Evolutionary conservation across 2,113 vertebrate species (phyloP), one percentile per base, ranked within the genome.

Genomic region (Procapra przewalskii): DNA sequence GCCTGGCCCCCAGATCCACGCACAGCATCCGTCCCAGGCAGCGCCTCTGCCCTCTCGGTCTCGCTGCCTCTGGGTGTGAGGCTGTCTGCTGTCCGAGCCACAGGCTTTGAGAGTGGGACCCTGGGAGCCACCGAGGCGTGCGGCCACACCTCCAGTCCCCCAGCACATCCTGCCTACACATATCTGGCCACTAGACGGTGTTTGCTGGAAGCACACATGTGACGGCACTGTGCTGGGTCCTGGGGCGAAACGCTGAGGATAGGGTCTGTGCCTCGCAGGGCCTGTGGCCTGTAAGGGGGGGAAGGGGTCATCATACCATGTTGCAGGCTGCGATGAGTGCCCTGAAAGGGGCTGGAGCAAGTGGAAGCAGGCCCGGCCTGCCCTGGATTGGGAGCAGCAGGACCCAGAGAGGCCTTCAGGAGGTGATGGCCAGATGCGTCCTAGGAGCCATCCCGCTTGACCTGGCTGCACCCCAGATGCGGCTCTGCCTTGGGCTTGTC

Each of bases 291-390:
- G 1, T 7, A 2, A 6, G 2, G 0, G 29, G 23, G 48, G 31
- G 0, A 31, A 33, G 62, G 12, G 1, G 2, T 15, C 2, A n/a
- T 57, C 6, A 1, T 0, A 7, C n/a, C 15, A 1, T 40, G 3
- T 29, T 12, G 0, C 45, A 23, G 29, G 94, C 19, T 33, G 67
- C 11, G 36, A 7, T 3, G 7, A 29, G 80, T 54, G 48, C 75
- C 13, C 2, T 1, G 9, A 6, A 52, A 64, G 85, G 33, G 4
- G 1, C 64, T 27, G 16, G 57, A 31, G 29, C 7, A 6, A 21
- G 4, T 67, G 6, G 60, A 45, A 5, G 25, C 9, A 0, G 25
- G 23, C 11, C 6, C 1, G 0, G 7, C 19, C 79, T 45, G 11
- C 54, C 25, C 21, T 0, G 11, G 57, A 11, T 15, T 3, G 55